A percentile compares a stretch with the other conserved stretches of the same genome.
phyloP scores from a whole-genome alignment of 2,797 vertebrate species.

The Acipenser transmontanus region DNA sequence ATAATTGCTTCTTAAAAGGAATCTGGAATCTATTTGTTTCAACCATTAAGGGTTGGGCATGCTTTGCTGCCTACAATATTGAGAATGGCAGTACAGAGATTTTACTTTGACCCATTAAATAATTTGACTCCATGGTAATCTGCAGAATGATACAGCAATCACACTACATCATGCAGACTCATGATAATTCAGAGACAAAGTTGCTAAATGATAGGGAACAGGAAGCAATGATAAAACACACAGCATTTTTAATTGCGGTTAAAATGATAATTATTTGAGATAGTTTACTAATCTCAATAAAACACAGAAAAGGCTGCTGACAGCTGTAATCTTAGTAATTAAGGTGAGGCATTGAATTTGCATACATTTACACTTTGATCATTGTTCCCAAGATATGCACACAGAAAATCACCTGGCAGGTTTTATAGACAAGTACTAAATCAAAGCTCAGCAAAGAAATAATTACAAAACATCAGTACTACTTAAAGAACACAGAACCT shows the following conservation, averaged over 20 bases:
- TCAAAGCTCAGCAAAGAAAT: conserved; percentile 29
- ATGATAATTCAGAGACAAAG: no score
- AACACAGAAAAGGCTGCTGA: conserved; percentile 49
- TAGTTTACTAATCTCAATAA: conserved; percentile 17
- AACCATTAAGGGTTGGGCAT: no score
- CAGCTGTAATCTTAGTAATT: conserved; percentile 53
- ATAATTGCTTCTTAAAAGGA: no score
- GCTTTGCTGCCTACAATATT: no score
- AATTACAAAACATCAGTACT: conserved; percentile 43
- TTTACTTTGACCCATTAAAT: no score
- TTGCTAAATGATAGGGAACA: no score
- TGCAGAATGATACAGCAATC: no score
- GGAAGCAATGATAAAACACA: neutral
- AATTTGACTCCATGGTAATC: no score
- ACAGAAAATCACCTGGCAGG: conserved; percentile 38
- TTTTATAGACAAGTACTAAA: conserved; percentile 23
- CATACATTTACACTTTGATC: conserved; percentile 61
- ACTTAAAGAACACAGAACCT: conserved; percentile 32
- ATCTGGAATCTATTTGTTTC: no score
- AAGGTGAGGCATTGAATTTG: conserved; percentile 51
- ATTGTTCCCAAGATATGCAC: conserved; percentile 44
- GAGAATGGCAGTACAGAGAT: no score
- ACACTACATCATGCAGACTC: no score
- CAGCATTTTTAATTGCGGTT: neutral
- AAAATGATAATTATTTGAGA: conserved; percentile 4